Base-by-base conservation (phyloP, 2,888 invertebrate species). In the Priocnemis perturbator region DNA sequence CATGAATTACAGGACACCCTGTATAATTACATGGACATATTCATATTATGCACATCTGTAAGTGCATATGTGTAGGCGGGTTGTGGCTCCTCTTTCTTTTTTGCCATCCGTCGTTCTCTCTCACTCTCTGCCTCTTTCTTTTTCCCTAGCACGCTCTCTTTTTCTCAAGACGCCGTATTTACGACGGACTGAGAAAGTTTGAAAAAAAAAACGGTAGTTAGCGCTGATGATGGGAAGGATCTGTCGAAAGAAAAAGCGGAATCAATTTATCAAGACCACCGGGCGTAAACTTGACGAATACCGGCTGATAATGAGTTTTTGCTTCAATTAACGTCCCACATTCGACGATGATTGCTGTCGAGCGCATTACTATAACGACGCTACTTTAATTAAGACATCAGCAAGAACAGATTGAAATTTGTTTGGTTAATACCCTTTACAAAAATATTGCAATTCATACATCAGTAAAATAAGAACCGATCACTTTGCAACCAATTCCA, bases 121-220 rank as follows among this genome's bases (percentile, higher is more conserved):
- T 17, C 56, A 7, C 55, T 50, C 58, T 44, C 37, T 23, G 1
- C 11, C 7, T 37, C 7, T 37, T 37, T 11, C 11, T 37, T 37
- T 37, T 37, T 37, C n/a, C 21, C 53, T 61, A 15, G 47, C 60
- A 9, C 15, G 37, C 37, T 55, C 63, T 64, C 23, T 56, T 47
- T 21, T 60, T 67, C 60, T 68, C 73, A 67, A 66, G 58, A 53
- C 17, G 26, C 52, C 64, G 59, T 17, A 55, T 17, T 19, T 7
- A 37, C 17, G 56, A n/a, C 15, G 19, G 19, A 56, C 26, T 37
- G 19, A 19, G 14, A 30, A n/a, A 56, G n/a, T 17, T 9, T 11
- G 1, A 15, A 1, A 15, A 56, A 17, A 57, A 64, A 53, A 69
- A 74, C 57, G 64, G 74, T 71, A 71, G 71, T 62, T 60, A 48